Evolutionary conservation across 2,888 invertebrate genomes (phyloP), one percentile per base, ranked within the genome.

Genomic region (Calameuta filiformis): DNA sequence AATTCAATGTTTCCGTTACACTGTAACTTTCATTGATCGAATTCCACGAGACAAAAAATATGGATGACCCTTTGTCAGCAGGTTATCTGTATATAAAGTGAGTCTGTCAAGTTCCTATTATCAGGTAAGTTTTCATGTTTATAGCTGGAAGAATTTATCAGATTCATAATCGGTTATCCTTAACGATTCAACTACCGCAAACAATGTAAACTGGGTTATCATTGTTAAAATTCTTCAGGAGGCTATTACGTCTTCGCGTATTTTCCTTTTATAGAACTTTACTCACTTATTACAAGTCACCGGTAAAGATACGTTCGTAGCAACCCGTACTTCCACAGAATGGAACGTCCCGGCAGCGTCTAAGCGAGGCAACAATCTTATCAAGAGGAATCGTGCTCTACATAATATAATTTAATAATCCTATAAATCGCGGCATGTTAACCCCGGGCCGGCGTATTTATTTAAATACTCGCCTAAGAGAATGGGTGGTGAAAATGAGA

Each of bases 391-490:
- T 77, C 76, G 78, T 79, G 78, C 76, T 79, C 77, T 76, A 81
- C 78, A 80, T 80, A 80, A 80, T 80, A 80, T 75, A 81, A 81
- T 81, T 81, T 81, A 81, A 81, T 81, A 81, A 81, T 81, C 79
- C 71, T 76, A 77, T 81, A 81, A 81, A 81, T 81, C 76, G 77
- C 73, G 77, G 79, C 76, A 69, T 79, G 80, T 77, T 80, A 73
- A 77, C 73, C 73, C 73, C 75, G 35, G 31, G 37, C 69, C 77
- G 74, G 76, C 75, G 71, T 81, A 79, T 77, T 81, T 79, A 80
- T 80, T 81, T 75, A 81, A 81, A 81, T 80, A 79, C 74, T 76
- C 78, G 68, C n/a, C 37, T 69, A 71, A 69, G 75, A 75, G 75
- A 56, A 77, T 77, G 68, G 78, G 75, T 33, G 33, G 37, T 33